Conservation (phyloP, 2,888 invertebrate genomes). For the Trissonchulus latispiculum region DNA sequence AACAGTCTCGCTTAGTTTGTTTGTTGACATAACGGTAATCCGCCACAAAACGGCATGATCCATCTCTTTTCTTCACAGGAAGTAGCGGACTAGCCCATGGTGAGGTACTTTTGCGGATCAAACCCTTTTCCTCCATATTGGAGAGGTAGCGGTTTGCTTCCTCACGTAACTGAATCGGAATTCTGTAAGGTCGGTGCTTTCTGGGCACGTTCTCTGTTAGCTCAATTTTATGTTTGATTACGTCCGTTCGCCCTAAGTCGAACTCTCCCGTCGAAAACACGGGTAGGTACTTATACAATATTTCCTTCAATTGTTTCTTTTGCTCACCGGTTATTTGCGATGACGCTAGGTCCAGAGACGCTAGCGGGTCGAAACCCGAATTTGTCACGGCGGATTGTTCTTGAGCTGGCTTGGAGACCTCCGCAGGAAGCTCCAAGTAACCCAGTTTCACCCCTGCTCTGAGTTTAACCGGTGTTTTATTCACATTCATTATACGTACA, state of each 20-base stretch:
- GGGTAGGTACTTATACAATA: background rate
- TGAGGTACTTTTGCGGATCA: background rate
- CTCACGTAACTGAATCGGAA: background rate
- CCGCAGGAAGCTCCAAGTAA: background rate
- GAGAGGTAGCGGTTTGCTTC: background rate
- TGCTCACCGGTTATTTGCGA: background rate
- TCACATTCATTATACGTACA: background rate
- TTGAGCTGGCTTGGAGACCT: background rate
- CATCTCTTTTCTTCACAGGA: slow-evolving; percentile 11
- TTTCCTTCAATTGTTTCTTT: too few species aligned
- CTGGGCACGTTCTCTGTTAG: background rate
- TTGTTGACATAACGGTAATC: slow-evolving; percentile 3
- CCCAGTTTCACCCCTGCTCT: background rate
- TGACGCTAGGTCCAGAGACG: background rate
- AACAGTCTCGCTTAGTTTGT: slow-evolving; percentile 16
- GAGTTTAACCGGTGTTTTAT: background rate
- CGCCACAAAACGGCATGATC: background rate
- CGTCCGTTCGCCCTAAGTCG: background rate
- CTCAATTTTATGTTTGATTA: background rate
- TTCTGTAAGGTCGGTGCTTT: background rate
- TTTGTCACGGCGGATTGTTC: background rate
- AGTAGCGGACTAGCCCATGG: slow-evolving; percentile 17
- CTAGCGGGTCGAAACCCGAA: background rate
- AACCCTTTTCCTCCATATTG: background rate
- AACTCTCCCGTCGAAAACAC: background rate